A percentile compares a stretch with the other conserved stretches of the same genome.
Conservation (phyloP, 2,113 vertebrate genomes). For the Chunga burmeisteri region DNA sequence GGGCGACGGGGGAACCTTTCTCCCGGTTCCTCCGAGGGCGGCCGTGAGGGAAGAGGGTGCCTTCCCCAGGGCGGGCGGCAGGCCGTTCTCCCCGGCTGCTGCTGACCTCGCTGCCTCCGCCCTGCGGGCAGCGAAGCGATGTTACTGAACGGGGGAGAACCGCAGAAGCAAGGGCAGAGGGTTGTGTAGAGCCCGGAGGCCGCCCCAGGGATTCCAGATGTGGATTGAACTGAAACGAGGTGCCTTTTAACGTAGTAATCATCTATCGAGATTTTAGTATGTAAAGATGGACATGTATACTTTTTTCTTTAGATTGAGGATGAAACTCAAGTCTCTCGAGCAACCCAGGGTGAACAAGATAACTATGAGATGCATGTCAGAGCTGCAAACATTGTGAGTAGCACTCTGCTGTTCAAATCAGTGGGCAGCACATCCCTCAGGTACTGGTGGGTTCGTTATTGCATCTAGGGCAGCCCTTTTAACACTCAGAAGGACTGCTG, state of each 20-base stretch:
- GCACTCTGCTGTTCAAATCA: accelerated
- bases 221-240: neutral
- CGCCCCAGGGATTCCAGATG: accelerated
- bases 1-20: too few relatives aligned
- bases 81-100: neutral
- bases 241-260: accelerated
- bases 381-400: slow-evolving; percentile 96
- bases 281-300: neutral
- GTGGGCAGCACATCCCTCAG: neutral
- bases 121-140: accelerated
- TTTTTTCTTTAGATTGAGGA: slow-evolving; percentile 87
- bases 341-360: slow-evolving; percentile 95
- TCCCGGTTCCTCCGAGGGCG: neutral
- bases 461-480: neutral
- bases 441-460: neutral
- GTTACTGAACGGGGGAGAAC: neutral
- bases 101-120: neutral
- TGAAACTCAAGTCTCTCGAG: slow-evolving; percentile 93
- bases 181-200: neutral
- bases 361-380: slow-evolving; percentile 98
- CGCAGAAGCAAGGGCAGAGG: neutral
- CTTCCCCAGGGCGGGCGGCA: too few relatives aligned
- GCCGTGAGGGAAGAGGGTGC: too few relatives aligned
- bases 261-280: accelerated
- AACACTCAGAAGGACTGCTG: neutral